Evolutionary conservation across 1,140 invertebrate genomes (phyloP).

Genomic region (Copidosoma floridanum): DNA sequence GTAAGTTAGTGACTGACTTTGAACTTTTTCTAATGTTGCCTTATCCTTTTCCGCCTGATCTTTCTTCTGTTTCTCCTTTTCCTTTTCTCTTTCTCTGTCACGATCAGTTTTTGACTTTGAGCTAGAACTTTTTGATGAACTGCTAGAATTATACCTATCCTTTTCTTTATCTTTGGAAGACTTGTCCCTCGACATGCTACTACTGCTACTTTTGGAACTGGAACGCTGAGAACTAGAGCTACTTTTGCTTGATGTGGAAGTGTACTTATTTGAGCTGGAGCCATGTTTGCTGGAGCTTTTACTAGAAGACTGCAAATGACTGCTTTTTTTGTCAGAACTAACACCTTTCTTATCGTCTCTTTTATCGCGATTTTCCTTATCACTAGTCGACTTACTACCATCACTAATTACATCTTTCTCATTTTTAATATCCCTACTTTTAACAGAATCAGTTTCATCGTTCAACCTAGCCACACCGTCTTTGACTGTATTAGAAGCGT

Average conservation of each 20-base stretch:
- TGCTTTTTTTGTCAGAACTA: slow-evolving; percentile 52
- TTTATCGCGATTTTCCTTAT: slow-evolving; percentile 53
- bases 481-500: slow-evolving; percentile 33
- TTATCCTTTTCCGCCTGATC: slow-evolving; percentile 68
- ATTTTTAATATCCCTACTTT: slow-evolving; percentile 42
- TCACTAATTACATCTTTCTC: slow-evolving; percentile 36
- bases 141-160: slow-evolving; percentile 49
- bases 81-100: slow-evolving; percentile 54
- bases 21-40: slow-evolving; percentile 65
- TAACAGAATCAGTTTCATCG: slow-evolving; percentile 43
- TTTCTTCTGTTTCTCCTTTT: slow-evolving; percentile 53
- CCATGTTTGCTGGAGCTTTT: slow-evolving; percentile 58
- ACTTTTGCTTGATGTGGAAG: slow-evolving; percentile 41
- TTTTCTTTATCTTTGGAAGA: slow-evolving; percentile 51
- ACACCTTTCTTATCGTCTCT: slow-evolving; percentile 47
- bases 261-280: slow-evolving; percentile 46
- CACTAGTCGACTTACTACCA: slow-evolving; percentile 45
- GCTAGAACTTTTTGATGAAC: slow-evolving; percentile 41
- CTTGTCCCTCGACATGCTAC: slow-evolving; percentile 42
- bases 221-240: slow-evolving; percentile 51
- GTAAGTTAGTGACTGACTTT: slow-evolving; percentile 62
- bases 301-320: slow-evolving; percentile 56
- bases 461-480: slow-evolving; percentile 34
- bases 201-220: slow-evolving; percentile 42
- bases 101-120: slow-evolving; percentile 45